phyloP scores from a whole-genome alignment of 2,888 invertebrate species.

The Dynastes maya region DNA sequence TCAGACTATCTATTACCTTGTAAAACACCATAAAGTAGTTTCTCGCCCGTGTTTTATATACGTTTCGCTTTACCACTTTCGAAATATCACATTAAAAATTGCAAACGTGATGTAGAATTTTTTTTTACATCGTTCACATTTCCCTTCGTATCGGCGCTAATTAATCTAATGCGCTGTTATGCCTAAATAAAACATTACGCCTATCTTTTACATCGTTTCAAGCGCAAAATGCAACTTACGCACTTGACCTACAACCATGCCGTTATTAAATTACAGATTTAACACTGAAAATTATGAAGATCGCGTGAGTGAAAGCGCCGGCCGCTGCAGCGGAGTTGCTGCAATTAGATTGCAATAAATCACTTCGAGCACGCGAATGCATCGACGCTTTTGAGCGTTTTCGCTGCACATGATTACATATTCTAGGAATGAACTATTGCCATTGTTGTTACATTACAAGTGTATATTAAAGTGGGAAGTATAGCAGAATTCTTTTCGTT shows the following conservation, averaged over 20 bases:
- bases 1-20: too few relatives aligned
- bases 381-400: too few relatives aligned
- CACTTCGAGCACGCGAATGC: not conserved
- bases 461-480: too few relatives aligned
- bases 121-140: not conserved
- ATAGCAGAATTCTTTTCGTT: too few relatives aligned
- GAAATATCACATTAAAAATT: too few relatives aligned
- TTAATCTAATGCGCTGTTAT: slow-evolving; percentile 9
- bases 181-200: slow-evolving; percentile 5
- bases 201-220: not conserved
- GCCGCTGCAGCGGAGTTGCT: not conserved
- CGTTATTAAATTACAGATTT: slow-evolving; percentile 14
- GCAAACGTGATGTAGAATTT: not conserved
- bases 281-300: slow-evolving; percentile 3
- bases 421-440: not conserved
- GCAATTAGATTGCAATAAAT: slow-evolving; percentile 6
- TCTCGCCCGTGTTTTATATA: too few relatives aligned
- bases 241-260: not conserved
- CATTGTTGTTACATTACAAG: not conserved
- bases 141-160: not conserved
- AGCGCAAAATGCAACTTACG: slow-evolving; percentile 1
- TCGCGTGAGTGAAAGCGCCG: not conserved
- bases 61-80: too few relatives aligned
- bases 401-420: too few relatives aligned
- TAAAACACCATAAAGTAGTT: too few relatives aligned